phyloP scores from a whole-genome alignment of 1,140 invertebrate genomes.

The Papilio polyxenes region DNA sequence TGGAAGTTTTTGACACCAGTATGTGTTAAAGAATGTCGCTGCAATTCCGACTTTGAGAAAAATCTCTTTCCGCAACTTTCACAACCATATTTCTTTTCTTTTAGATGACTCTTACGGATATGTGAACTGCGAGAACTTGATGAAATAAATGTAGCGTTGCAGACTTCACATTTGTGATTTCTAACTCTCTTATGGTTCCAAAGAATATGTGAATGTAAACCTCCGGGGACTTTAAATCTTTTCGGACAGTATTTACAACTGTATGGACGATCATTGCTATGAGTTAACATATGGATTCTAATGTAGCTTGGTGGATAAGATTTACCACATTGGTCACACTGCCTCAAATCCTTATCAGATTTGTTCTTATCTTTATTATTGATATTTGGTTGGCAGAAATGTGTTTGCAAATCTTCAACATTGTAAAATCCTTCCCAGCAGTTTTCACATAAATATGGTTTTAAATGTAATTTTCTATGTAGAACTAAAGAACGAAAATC shows the following conservation, averaged over 20 bases:
- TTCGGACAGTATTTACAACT: conserved; percentile 77
- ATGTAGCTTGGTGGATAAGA: conserved; percentile 77
- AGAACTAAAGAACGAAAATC: conserved; percentile 72
- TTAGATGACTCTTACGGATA: conserved; percentile 75
- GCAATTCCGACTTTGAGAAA: conserved; percentile 73
- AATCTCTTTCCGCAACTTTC: conserved; percentile 75
- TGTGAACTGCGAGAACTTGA: conserved; percentile 74
- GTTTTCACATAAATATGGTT: conserved; percentile 73
- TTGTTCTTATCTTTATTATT: conserved; percentile 61
- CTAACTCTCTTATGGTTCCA: conserved; percentile 77
- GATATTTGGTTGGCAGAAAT: conserved; percentile 64
- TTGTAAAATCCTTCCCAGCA: conserved; percentile 76
- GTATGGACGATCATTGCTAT: conserved; percentile 69
- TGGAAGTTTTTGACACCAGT: conserved; percentile 76
- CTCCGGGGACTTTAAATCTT: conserved; percentile 76
- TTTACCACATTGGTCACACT: conserved; percentile 79
- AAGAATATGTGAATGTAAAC: conserved; percentile 73
- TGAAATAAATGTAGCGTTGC: conserved; percentile 75
- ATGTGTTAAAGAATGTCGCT: conserved; percentile 74
- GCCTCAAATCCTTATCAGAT: conserved; percentile 60
- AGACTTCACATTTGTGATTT: conserved; percentile 75
- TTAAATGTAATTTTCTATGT: conserved; percentile 74
- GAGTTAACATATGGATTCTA: conserved; percentile 75
- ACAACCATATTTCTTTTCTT: conserved; percentile 77
- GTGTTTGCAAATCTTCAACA: conserved; percentile 57